Evolutionary conservation across 2,888 invertebrate species (phyloP).

Genomic region (Cryptops parisi): DNA sequence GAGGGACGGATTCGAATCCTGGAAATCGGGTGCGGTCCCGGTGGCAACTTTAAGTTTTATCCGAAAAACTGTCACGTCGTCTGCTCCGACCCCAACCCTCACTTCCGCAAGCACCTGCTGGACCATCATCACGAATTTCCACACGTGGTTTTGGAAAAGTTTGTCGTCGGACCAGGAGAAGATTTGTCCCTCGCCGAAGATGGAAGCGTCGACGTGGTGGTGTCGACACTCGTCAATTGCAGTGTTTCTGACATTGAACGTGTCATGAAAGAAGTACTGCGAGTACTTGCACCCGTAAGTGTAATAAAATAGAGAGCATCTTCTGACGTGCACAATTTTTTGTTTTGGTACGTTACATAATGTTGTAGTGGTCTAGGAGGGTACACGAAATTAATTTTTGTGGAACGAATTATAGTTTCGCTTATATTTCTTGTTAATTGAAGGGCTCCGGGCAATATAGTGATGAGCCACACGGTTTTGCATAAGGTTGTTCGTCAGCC

Average conservation of each 20-base stretch:
- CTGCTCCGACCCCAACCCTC: constrained; percentile 15
- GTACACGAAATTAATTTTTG: too few species aligned
- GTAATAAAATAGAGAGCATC: too few species aligned
- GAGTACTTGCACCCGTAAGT: constrained; percentile 16
- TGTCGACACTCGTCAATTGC: constrained; percentile 12
- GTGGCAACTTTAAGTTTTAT: constrained; percentile 14
- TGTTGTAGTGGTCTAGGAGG: too few species aligned
- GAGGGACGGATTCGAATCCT: constrained; percentile 12
- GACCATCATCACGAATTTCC: constrained; percentile 8
- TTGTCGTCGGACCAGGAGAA: constrained; percentile 11
- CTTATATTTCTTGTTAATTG: too few species aligned
- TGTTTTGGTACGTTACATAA: too few species aligned
- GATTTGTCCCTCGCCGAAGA: constrained; percentile 6
- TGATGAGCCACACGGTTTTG: too few species aligned
- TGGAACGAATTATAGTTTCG: too few species aligned
- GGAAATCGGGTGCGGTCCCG: constrained; percentile 16
- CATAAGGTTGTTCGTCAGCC: too few species aligned
- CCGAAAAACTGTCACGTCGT: constrained; percentile 11
- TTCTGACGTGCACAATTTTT: too few species aligned
- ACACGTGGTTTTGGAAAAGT: constrained; percentile 4
- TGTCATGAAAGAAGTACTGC: constrained; percentile 11
- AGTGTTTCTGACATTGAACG: constrained; percentile 5
- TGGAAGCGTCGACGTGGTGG: constrained; percentile 15
- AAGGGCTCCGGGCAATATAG: too few species aligned
- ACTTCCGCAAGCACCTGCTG: constrained; percentile 7